Evolutionary conservation across 2,113 vertebrate species (phyloP).

Genomic region (Brienomyrus longianalis): DNA sequence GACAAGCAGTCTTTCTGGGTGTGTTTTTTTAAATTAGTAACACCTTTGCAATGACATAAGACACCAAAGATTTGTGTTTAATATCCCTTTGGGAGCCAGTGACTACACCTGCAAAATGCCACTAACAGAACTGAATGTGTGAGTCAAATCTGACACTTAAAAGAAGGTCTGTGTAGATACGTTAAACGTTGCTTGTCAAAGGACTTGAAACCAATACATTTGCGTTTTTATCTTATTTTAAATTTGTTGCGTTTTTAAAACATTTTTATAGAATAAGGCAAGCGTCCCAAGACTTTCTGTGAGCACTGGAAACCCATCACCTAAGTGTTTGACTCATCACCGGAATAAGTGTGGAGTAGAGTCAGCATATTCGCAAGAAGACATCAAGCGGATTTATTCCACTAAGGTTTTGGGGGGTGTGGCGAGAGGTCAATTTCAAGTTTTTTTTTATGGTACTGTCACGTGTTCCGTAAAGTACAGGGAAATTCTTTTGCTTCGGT

Average conservation of each 20-base stretch:
- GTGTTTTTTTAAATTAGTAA: not conserved
- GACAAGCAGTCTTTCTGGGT: not conserved
- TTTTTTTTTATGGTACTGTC: not conserved
- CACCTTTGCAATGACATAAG: not conserved
- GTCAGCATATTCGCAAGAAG: not conserved
- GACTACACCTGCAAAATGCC: too few species aligned
- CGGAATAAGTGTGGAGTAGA: not conserved
- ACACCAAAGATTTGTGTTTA: not conserved
- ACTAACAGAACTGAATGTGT: too few species aligned
- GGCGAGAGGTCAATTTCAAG: too few species aligned
- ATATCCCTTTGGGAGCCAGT: too few species aligned
- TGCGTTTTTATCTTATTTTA: not conserved
- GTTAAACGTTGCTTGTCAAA: not conserved
- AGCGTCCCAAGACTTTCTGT: not conserved
- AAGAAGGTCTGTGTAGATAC: not conserved
- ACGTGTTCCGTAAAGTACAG: not conserved
- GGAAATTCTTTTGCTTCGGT: too few species aligned
- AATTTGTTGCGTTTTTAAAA: too few species aligned
- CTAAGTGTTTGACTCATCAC: not conserved
- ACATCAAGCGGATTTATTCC: not conserved
- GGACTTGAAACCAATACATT: not conserved
- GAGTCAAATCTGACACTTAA: too few species aligned
- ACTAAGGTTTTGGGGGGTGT: not conserved
- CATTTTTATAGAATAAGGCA: not conserved
- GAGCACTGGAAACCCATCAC: not conserved